These are phyloP conservation scores for Marasmarcha lunaedactyla DNA, from an alignment of 2,888 invertebrate genomes.

Conservation along the genomic window DNA sequence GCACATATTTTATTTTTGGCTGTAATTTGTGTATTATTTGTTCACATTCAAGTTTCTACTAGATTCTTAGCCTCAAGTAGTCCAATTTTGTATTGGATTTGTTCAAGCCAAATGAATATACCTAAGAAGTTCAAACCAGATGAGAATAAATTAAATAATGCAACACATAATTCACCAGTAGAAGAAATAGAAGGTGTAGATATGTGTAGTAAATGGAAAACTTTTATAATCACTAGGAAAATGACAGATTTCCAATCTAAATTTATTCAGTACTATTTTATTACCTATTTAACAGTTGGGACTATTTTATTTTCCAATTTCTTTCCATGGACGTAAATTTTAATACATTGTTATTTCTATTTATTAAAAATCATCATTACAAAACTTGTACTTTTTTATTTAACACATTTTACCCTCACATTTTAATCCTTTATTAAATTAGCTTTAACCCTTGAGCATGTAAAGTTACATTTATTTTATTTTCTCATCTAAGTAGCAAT, in stretches of 20 bases:
- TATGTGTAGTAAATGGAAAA: slow-evolving; percentile 68
- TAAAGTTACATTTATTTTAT: no score
- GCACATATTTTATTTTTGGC: slow-evolving; percentile 81
- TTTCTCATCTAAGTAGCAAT: no score
- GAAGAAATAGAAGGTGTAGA: slow-evolving; percentile 65
- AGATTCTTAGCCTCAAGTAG: slow-evolving; percentile 87
- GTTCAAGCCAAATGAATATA: slow-evolving; percentile 65
- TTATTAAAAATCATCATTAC: no score
- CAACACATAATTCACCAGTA: slow-evolving; percentile 58
- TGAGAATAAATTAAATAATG: slow-evolving; percentile 65
- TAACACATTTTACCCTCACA: no score
- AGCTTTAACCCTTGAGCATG: no score
- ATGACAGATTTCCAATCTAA: slow-evolving; percentile 60
- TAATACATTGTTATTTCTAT: no score
- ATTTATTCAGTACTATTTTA: slow-evolving; percentile 80
- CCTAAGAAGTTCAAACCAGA: slow-evolving; percentile 60
- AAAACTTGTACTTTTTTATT: no score
- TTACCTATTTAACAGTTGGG: slow-evolving; percentile 84
- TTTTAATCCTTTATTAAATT: no score
- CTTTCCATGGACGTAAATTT: slow-evolving; percentile 95
- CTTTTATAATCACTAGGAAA: slow-evolving; percentile 66
- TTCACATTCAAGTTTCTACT: slow-evolving; percentile 94
- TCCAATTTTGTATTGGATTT: slow-evolving; percentile 91
- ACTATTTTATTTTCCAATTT: slow-evolving; percentile 88
- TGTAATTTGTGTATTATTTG: slow-evolving; percentile 81